These are phyloP conservation scores for Mactra quadrangularis DNA, from an alignment of 1,140 invertebrate species.

Conservation along the genomic window DNA sequence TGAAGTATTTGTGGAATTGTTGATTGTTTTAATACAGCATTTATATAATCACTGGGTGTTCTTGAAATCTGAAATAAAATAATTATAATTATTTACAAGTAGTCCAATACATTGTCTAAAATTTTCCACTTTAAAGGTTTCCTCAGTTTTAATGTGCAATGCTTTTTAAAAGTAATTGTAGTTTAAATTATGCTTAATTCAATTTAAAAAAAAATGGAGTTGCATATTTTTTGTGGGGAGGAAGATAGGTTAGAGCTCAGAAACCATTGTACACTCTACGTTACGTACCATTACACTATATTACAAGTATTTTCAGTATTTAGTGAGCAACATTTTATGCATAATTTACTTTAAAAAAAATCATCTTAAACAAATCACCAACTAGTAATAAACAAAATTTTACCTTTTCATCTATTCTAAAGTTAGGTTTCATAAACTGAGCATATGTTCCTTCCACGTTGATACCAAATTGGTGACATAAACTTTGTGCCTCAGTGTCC, in stretches of 20 bases:
- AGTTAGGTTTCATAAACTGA: slow-evolving; percentile 64
- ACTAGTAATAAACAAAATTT: background rate
- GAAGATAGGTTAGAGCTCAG: background rate
- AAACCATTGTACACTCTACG: no score
- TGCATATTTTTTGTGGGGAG: background rate
- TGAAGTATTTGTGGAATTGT: slow-evolving; percentile 23
- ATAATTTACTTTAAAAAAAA: background rate
- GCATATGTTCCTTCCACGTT: slow-evolving; percentile 34
- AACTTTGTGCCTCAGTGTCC: background rate
- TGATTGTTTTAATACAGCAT: background rate
- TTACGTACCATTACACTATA: no score
- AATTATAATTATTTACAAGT: background rate
- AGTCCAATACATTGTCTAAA: background rate
- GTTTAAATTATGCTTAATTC: background rate
- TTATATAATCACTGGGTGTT: slow-evolving; percentile 31
- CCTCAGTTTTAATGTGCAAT: background rate
- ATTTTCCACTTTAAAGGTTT: no score
- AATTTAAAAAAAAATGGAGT: background rate
- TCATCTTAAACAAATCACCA: background rate
- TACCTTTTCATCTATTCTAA: slow-evolving; percentile 65
- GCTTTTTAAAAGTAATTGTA: background rate
- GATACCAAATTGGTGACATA: slow-evolving; percentile 63
- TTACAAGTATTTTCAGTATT: background rate
- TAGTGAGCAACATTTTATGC: background rate
- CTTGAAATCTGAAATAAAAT: slow-evolving; percentile 40